These are phyloP conservation scores for Lamellibrachia columna DNA, from an alignment of 2,888 invertebrate species.

Conservation along the genomic window DNA sequence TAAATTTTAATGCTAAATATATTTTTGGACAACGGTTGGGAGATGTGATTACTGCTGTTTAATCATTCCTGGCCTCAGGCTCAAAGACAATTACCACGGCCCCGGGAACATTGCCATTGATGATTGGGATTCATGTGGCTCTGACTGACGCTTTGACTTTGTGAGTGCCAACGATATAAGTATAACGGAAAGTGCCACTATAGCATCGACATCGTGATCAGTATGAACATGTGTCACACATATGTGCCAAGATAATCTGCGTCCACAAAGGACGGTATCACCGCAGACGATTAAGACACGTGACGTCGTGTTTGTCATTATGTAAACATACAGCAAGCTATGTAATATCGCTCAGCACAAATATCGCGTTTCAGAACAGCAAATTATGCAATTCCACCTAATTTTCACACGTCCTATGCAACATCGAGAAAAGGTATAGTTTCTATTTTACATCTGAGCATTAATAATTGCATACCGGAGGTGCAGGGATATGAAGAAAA, in stretches of 20 bases:
- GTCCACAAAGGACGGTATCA: neutral
- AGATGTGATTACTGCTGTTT: too few species aligned
- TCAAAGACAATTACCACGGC: too few species aligned
- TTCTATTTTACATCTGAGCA: neutral
- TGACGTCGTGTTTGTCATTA: constrained; percentile 3
- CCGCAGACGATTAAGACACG: neutral
- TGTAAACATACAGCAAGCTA: neutral
- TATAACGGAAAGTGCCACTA: neutral
- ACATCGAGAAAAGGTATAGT: neutral
- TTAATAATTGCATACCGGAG: neutral
- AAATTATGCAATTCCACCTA: neutral
- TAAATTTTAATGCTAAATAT: too few species aligned
- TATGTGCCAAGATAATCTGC: neutral
- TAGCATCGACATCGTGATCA: neutral
- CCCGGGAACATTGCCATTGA: too few species aligned
- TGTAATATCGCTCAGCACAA: constrained; percentile 9
- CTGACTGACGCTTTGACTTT: too few species aligned
- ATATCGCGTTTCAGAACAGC: neutral
- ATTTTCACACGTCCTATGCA: neutral
- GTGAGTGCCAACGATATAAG: neutral
- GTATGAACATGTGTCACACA: neutral
- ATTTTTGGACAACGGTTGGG: too few species aligned
- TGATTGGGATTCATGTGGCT: too few species aligned
- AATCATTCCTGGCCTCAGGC: too few species aligned
- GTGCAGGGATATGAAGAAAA: neutral